Conservation (phyloP, 2,113 vertebrate species). For the Otis tarda region DNA sequence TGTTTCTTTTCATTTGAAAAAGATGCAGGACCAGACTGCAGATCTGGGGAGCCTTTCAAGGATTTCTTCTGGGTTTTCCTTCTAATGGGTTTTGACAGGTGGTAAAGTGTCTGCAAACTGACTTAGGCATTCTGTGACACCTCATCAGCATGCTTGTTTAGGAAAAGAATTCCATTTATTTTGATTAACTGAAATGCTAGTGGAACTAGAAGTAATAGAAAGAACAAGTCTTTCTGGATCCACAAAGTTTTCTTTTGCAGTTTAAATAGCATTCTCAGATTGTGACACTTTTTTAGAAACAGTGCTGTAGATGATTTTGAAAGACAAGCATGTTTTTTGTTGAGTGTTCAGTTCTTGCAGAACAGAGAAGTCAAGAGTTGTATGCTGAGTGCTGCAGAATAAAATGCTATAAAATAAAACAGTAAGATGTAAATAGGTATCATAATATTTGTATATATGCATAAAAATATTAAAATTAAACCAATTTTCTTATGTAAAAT, state of each 20-base stretch:
- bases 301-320: neutral
- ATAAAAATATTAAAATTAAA: neutral
- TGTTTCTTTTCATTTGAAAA: neutral
- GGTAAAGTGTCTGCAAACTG: neutral
- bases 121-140: fast-evolving
- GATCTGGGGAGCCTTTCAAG: neutral
- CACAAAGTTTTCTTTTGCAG: neutral
- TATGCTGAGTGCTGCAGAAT: neutral
- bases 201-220: neutral
- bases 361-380: neutral
- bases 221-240: neutral
- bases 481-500: neutral
- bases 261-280: neutral
- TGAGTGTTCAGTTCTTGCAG: neutral
- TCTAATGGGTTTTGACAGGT: neutral
- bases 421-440: neutral
- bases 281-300: neutral
- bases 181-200: neutral
- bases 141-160: neutral
- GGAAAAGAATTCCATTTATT: neutral
- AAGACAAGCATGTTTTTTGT: neutral
- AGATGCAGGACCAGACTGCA: neutral
- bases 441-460: neutral
- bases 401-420: neutral
- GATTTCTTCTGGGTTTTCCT: neutral